phyloP scores from a whole-genome alignment of 1,140 invertebrate genomes.

The Adelges cooleyi region DNA sequence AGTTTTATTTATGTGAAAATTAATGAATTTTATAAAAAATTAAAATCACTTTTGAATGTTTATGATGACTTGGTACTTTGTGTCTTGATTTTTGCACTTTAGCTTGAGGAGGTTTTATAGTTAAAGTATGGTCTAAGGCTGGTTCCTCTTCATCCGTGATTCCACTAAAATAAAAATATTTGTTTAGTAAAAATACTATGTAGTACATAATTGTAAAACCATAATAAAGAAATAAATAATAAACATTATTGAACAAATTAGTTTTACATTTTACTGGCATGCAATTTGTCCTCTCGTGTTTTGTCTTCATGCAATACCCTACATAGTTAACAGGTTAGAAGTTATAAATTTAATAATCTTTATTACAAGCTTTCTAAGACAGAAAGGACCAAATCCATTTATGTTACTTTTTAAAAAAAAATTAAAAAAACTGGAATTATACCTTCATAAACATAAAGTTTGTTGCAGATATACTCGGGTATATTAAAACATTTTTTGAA shows the following conservation, averaged over 20 bases:
- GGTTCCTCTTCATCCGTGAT: constrained; percentile 29
- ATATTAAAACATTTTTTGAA: too few relatives aligned
- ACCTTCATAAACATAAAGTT: too few relatives aligned
- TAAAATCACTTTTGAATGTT: constrained; percentile 20
- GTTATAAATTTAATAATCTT: too few relatives aligned
- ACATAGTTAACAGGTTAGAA: neutral
- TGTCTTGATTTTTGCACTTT: constrained; percentile 25
- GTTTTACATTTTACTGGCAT: constrained; percentile 25
- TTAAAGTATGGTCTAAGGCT: constrained; percentile 25
- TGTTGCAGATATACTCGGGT: too few relatives aligned
- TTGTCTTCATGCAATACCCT: constrained; percentile 3
- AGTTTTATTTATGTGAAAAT: too few relatives aligned
- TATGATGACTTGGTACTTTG: constrained; percentile 21
- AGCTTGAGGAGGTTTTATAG: constrained; percentile 30
- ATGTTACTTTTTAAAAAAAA: too few relatives aligned
- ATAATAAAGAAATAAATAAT: neutral
- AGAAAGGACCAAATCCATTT: too few relatives aligned
- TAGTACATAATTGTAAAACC: too few relatives aligned
- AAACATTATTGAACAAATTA: neutral
- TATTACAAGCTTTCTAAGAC: too few relatives aligned
- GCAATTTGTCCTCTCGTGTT: constrained; percentile 11
- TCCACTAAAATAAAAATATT: neutral
- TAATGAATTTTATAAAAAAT: neutral
- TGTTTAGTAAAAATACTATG: too few relatives aligned
- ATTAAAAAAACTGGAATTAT: too few relatives aligned